Evolutionary conservation across 1,140 invertebrate genomes (phyloP).

Genomic region (Aradophagus sp.): DNA sequence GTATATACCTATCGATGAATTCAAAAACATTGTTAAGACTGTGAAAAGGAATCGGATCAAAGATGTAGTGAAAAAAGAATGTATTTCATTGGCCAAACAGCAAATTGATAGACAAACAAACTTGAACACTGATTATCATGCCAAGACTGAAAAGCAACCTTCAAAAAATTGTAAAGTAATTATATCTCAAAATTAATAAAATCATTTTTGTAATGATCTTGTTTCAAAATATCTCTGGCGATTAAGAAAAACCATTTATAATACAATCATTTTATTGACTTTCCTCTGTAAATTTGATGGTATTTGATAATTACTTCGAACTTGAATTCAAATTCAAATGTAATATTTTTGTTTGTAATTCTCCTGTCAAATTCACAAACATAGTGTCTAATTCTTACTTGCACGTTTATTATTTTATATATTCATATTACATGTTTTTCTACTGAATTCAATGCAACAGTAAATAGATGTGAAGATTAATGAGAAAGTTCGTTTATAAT

Average conservation of each 20-base stretch:
- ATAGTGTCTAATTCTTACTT: too few species aligned
- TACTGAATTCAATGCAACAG: too few species aligned
- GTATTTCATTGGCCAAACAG: constrained; percentile 63
- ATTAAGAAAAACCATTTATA: not conserved
- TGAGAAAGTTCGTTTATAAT: too few species aligned
- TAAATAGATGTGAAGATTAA: too few species aligned
- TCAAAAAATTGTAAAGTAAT: constrained; percentile 54
- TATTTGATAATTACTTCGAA: too few species aligned
- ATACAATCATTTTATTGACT: not conserved
- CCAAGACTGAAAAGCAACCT: constrained; percentile 45
- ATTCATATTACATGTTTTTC: too few species aligned
- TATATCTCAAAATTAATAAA: constrained; percentile 5
- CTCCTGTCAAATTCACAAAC: too few species aligned
- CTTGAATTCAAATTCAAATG: too few species aligned
- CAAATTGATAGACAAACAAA: constrained; percentile 54
- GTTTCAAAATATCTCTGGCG: not conserved
- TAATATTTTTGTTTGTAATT: too few species aligned
- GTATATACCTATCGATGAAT: constrained; percentile 67
- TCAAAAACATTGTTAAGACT: constrained; percentile 67
- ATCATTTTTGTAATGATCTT: not conserved
- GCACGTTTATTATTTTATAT: too few species aligned
- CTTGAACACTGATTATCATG: constrained; percentile 21
- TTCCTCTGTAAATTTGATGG: constrained; percentile 42
- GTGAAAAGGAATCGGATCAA: constrained; percentile 62
- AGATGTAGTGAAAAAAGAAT: constrained; percentile 64